phyloP scores from a whole-genome alignment of 2,888 invertebrate species.

The Epirrhoe tristata region DNA sequence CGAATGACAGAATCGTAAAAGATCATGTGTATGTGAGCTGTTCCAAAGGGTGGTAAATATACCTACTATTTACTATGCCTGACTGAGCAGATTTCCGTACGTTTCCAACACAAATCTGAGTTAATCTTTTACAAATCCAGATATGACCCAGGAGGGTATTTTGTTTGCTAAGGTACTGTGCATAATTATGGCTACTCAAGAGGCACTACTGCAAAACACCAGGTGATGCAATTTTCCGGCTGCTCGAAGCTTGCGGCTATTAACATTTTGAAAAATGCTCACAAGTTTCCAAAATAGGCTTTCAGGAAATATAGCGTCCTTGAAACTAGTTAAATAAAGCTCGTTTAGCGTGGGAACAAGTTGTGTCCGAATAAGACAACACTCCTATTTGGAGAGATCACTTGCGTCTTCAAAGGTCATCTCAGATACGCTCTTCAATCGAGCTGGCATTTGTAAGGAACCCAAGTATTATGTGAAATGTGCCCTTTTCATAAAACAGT shows the following conservation, averaged over 20 bases:
- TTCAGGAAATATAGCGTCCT: constrained; percentile 18
- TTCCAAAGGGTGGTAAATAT: no score
- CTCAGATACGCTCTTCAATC: constrained; percentile 10
- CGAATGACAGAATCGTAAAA: not conserved
- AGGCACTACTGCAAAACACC: no score
- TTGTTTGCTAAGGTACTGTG: no score
- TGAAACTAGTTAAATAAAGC: constrained; percentile 14
- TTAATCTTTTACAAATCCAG: no score
- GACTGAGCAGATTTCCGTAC: no score
- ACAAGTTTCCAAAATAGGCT: not conserved
- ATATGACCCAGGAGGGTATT: no score
- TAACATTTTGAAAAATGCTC: not conserved
- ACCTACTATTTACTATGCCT: no score
- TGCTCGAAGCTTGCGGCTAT: not conserved
- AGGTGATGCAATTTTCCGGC: no score
- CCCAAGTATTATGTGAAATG: constrained; percentile 20
- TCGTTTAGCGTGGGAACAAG: constrained; percentile 21
- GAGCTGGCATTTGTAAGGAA: constrained; percentile 16
- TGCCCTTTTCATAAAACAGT: constrained; percentile 26
- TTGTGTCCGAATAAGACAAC: constrained; percentile 14
- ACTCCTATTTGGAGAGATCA: constrained; percentile 5
- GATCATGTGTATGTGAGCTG: not conserved
- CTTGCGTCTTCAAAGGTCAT: constrained; percentile 18
- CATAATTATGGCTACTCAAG: no score
- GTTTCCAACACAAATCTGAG: no score